These are phyloP conservation scores for Tragulus kanchil DNA, from an alignment of 2,113 vertebrate species.

Conservation along the genomic window DNA sequence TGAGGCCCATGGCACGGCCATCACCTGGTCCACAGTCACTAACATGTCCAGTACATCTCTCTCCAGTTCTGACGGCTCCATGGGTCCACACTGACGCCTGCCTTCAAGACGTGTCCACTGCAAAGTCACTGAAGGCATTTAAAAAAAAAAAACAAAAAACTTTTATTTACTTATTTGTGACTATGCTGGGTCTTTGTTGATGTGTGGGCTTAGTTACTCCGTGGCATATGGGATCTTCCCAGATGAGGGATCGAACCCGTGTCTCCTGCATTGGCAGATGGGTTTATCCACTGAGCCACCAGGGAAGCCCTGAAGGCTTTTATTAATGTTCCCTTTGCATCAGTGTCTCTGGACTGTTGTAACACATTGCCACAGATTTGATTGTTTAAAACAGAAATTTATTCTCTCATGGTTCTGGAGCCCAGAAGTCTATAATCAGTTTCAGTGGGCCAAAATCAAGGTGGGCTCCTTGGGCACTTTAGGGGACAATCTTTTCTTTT, in stretches of 20 bases:
- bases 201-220: too few species aligned
- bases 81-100: fast-evolving
- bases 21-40: fast-evolving
- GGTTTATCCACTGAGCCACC: too few species aligned
- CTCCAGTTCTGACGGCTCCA: not conserved
- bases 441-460: not conserved
- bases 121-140: fast-evolving
- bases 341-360: not conserved
- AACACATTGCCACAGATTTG: not conserved
- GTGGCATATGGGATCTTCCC: too few species aligned
- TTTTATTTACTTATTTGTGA: too few species aligned
- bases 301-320: too few species aligned
- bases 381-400: not conserved
- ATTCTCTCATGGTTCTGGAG: not conserved
- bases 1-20: fast-evolving
- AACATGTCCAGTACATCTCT: fast-evolving
- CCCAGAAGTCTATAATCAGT: not conserved
- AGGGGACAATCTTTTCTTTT: not conserved
- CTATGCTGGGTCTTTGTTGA: too few species aligned
- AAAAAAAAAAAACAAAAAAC: too few species aligned
- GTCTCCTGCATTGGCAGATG: too few species aligned
- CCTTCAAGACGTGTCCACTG: too few species aligned
- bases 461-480: not conserved
- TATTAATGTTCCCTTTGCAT: not conserved
- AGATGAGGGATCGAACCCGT: too few species aligned